Conservation (phyloP, 2,888 invertebrate genomes). For the Eristalis pertinax region DNA sequence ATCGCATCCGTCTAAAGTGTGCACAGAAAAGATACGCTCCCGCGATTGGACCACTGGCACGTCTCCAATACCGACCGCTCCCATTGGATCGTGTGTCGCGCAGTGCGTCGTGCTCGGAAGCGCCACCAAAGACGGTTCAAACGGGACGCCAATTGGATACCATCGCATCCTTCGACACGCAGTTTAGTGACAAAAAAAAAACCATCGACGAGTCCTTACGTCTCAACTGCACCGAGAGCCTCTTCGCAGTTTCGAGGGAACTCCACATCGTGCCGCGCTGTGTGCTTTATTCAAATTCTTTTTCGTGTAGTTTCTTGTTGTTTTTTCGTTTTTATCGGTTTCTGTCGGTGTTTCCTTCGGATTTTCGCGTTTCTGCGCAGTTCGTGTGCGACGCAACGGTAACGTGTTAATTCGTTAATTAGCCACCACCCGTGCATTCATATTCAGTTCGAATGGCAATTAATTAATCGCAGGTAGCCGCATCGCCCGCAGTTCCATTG, state of each 20-base stretch:
- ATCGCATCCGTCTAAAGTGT: constrained; percentile 20
- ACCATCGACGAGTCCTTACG: background rate
- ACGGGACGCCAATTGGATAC: constrained; percentile 54
- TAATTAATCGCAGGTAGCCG: constrained; percentile 9
- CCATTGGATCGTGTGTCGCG: constrained; percentile 45
- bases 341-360: constrained; percentile 25
- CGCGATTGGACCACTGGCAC: constrained; percentile 44
- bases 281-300: constrained; percentile 63
- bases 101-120: constrained; percentile 36
- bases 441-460: constrained; percentile 42
- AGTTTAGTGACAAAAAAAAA: constrained; percentile 4
- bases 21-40: constrained; percentile 24
- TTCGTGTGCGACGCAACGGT: constrained; percentile 47
- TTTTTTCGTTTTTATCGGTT: background rate
- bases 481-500: constrained; percentile 10
- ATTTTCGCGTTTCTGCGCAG: constrained; percentile 12
- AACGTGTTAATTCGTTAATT: constrained; percentile 59
- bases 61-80: constrained; percentile 8
- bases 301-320: background rate
- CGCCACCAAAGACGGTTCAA: constrained; percentile 29
- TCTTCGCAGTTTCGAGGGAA: background rate
- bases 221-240: too few species aligned
- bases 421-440: constrained; percentile 29
- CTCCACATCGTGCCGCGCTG: constrained; percentile 7
- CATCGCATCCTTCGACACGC: background rate